Evolutionary conservation across 2,113 vertebrate genomes (phyloP).

Genomic region (Polypterus bichir): DNA sequence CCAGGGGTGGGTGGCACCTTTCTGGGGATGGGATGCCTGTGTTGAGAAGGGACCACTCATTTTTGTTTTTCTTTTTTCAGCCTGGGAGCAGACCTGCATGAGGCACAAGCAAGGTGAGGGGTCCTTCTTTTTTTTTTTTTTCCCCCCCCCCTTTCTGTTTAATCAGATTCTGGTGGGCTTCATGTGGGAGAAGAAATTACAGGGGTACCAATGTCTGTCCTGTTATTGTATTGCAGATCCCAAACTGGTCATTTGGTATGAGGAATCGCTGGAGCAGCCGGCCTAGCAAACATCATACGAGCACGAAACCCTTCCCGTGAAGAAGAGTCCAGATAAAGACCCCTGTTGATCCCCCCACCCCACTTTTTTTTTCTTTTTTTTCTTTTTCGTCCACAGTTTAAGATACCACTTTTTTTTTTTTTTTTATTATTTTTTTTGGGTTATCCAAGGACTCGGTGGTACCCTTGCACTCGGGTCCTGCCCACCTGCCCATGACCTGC

Average conservation of each 20-base stretch:
- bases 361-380: too few species aligned
- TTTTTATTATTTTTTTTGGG: too few species aligned
- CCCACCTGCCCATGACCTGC: too few species aligned
- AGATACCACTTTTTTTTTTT: too few species aligned
- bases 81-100: slow-evolving; percentile 36
- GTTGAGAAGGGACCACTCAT: background rate
- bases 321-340: background rate
- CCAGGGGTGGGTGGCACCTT: background rate
- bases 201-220: background rate
- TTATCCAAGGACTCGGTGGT: too few species aligned
- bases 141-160: background rate
- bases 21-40: too few species aligned
- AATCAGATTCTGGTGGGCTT: background rate
- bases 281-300: slow-evolving; percentile 28
- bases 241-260: slow-evolving; percentile 47
- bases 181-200: background rate
- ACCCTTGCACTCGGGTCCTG: too few species aligned
- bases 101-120: background rate
- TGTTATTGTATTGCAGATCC: slow-evolving; percentile 37
- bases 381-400: too few species aligned
- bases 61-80: slow-evolving; percentile 26
- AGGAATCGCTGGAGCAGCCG: slow-evolving; percentile 39
- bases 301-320: background rate
- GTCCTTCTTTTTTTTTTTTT: background rate
- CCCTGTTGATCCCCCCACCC: background rate